Evolutionary conservation across 2,888 invertebrate genomes (phyloP).

Genomic region (Augochlorella aurata): DNA sequence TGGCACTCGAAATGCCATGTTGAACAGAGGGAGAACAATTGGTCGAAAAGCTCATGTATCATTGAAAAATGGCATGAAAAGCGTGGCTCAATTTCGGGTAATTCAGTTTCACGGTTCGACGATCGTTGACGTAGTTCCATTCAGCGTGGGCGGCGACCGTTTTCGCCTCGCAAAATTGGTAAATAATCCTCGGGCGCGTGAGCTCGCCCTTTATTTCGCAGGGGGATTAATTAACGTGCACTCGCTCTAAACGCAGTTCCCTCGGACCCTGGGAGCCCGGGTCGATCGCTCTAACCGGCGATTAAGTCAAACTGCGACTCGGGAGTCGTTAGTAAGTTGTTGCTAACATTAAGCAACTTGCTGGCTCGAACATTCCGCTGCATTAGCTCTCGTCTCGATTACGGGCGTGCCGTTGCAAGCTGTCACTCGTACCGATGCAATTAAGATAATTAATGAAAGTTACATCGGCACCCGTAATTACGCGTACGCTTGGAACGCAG

Average conservation of each 20-base stretch:
- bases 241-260: not conserved
- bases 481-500: not conserved
- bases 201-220: not conserved
- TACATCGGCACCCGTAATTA: not conserved
- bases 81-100: conserved; percentile 3
- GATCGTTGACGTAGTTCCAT: conserved; percentile 8
- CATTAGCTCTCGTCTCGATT: conserved; percentile 51
- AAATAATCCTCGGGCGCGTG: not conserved
- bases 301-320: conserved; percentile 51
- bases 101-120: conserved; percentile 16
- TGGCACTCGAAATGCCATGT: too few relatives aligned
- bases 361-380: conserved; percentile 43
- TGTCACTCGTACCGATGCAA: conserved; percentile 21
- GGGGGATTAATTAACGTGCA: conserved; percentile 3
- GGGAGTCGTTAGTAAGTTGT: conserved; percentile 61
- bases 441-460: conserved; percentile 49
- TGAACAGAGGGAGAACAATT: not conserved
- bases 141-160: not conserved
- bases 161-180: not conserved
- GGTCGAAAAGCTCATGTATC: not conserved
- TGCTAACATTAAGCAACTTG: conserved; percentile 51
- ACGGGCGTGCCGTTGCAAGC: not conserved
- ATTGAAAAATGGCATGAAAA: not conserved
- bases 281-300: conserved; percentile 33
- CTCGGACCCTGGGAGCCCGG: conserved; percentile 6